A percentile compares a stretch with the other conserved stretches of the same genome.
phyloP scores from a whole-genome alignment of 2,797 vertebrate species.

The Danio tinwini region DNA sequence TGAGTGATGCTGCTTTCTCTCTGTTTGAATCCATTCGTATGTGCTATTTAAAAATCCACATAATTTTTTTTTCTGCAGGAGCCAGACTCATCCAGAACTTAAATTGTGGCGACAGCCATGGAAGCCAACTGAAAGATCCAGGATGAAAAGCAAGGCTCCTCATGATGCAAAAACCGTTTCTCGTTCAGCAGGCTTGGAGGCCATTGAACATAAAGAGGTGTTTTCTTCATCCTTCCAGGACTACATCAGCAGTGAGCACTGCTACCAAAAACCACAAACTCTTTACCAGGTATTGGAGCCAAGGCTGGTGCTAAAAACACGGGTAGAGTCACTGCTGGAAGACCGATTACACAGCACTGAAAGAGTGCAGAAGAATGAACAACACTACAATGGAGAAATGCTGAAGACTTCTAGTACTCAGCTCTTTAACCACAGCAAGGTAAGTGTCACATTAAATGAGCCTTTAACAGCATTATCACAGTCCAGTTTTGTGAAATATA shows the following conservation, averaged over 20 bases:
- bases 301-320: conserved; percentile 92
- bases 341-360: conserved; percentile 87
- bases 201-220: conserved; percentile 71
- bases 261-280: conserved; percentile 95
- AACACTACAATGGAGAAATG: conserved; percentile 73
- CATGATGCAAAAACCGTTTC: conserved; percentile 62
- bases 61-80: conserved; percentile 72
- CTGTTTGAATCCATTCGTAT: background rate
- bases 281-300: conserved; percentile 95
- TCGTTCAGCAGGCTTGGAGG: conserved; percentile 75
- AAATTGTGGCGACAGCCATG: conserved; percentile 94
- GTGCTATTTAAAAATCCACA: background rate
- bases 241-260: conserved; percentile 96
- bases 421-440: conserved; percentile 64
- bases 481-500: background rate
- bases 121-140: conserved; percentile 84
- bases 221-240: conserved; percentile 85
- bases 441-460: conserved; percentile 38
- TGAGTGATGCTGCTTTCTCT: conserved; percentile 73
- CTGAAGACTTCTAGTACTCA: conserved; percentile 71
- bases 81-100: conserved; percentile 88
- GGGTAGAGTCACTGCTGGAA: conserved; percentile 86
- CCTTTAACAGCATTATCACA: background rate
- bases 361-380: conserved; percentile 84
- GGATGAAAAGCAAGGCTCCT: conserved; percentile 69